These are phyloP conservation scores for Spinus pinus DNA, from an alignment of 2,797 vertebrate species.

Conservation along the genomic window DNA sequence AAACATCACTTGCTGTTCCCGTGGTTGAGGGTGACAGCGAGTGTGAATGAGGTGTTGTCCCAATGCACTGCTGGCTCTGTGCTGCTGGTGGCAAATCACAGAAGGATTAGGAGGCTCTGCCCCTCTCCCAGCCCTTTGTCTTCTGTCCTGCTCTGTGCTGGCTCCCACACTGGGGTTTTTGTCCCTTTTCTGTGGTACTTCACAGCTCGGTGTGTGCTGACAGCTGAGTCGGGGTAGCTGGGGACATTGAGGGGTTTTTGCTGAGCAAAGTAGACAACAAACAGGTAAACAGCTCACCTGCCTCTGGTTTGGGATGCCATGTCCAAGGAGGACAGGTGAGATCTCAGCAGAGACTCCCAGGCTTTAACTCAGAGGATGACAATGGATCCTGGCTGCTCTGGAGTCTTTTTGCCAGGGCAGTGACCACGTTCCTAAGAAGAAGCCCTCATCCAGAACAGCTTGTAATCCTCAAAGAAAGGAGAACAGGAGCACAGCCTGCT, in stretches of 20 bases:
- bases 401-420: neutral
- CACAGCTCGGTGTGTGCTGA: fast-evolving
- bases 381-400: neutral
- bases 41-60: fast-evolving
- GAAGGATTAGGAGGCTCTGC: neutral
- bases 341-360: neutral
- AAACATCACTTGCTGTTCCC: fast-evolving
- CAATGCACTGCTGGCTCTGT: neutral
- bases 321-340: neutral
- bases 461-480: neutral
- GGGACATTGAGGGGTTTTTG: neutral
- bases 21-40: fast-evolving
- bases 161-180: neutral
- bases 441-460: neutral
- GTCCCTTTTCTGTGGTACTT: neutral
- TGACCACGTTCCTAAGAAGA: fast-evolving
- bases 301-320: neutral
- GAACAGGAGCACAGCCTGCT: neutral
- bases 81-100: neutral
- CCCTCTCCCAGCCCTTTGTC: neutral
- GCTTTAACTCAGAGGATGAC: neutral
- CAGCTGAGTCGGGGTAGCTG: neutral
- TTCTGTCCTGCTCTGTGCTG: neutral
- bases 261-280: neutral
- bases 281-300: neutral